These are phyloP conservation scores for Drosophila erecta DNA, from an alignment of 1,140 invertebrate species.

Conservation along the genomic window DNA sequence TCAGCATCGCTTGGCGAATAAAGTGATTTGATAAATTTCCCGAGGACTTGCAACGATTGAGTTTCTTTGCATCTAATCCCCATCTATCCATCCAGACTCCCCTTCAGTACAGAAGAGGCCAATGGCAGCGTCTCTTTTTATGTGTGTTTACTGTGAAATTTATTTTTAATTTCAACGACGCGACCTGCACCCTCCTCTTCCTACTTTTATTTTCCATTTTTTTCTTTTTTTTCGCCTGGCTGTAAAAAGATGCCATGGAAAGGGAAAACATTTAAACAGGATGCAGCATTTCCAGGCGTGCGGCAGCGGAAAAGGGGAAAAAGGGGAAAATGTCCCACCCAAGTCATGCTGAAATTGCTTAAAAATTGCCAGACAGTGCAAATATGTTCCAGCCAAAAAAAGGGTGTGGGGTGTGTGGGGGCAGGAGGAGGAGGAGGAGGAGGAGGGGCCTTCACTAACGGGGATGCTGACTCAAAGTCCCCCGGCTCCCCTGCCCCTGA, in stretches of 20 bases:
- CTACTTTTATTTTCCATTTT: not conserved
- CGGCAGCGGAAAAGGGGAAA: not conserved
- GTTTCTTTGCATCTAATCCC: not conserved
- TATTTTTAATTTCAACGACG: slow-evolving; percentile 80
- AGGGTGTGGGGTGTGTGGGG: too few species aligned
- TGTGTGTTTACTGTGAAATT: slow-evolving; percentile 82
- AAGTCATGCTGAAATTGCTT: slow-evolving; percentile 81
- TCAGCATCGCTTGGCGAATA: not conserved
- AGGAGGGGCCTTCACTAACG: not conserved
- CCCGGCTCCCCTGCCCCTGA: slow-evolving; percentile 8
- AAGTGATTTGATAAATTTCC: not conserved
- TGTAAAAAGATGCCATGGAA: slow-evolving; percentile 26
- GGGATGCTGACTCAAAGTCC: slow-evolving; percentile 9
- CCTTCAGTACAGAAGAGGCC: not conserved
- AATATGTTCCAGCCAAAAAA: slow-evolving; percentile 67
- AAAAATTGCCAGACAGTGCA: slow-evolving; percentile 82
- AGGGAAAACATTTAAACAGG: slow-evolving; percentile 78
- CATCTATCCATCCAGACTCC: not conserved
- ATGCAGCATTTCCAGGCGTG: slow-evolving; percentile 54
- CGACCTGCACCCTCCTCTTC: slow-evolving; percentile 20
- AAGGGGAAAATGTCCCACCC: slow-evolving; percentile 32
- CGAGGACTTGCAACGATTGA: not conserved
- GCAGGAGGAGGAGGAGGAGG: too few species aligned
- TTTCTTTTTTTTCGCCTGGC: not conserved
- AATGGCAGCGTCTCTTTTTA: slow-evolving; percentile 64